Conservation (phyloP, 2,113 vertebrate species). For the Phasianus colchicus region DNA sequence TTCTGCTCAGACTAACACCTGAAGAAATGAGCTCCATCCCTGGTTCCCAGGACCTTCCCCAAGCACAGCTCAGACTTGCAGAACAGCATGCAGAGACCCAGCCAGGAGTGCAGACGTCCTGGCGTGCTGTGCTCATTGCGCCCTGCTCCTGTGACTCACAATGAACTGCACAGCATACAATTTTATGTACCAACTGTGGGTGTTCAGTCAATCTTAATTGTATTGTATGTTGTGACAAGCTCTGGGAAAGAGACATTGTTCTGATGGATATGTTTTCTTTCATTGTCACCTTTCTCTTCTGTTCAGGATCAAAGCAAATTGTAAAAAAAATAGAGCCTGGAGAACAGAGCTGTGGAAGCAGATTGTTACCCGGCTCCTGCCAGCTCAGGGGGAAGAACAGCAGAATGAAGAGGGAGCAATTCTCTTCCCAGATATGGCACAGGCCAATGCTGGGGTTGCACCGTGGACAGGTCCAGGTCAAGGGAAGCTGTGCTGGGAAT, state of each 20-base stretch:
- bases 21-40: neutral
- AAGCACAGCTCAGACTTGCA: neutral
- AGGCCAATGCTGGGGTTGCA: accelerated
- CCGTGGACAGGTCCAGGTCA: neutral
- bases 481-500: neutral
- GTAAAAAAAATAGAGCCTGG: neutral
- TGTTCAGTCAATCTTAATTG: slow-evolving; percentile 53
- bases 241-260: slow-evolving; percentile 52
- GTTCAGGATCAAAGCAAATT: slow-evolving; percentile 37
- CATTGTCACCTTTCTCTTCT: slow-evolving; percentile 1
- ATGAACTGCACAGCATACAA: neutral
- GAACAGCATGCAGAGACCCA: neutral
- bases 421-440: neutral
- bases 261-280: slow-evolving; percentile 71
- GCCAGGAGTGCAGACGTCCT: neutral
- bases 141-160: slow-evolving; percentile 24
- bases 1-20: accelerated
- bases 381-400: neutral
- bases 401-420: neutral
- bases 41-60: neutral
- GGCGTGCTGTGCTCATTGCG: neutral
- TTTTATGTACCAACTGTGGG: slow-evolving; percentile 34
- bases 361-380: neutral
- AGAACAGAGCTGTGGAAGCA: neutral
- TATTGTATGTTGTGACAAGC: slow-evolving; percentile 61